Percentiles rank a stretch among this genome's conserved stretches.
Evolutionary conservation across 1,140 invertebrate species (phyloP).

Genomic region (Saccostrea cuccullata): DNA sequence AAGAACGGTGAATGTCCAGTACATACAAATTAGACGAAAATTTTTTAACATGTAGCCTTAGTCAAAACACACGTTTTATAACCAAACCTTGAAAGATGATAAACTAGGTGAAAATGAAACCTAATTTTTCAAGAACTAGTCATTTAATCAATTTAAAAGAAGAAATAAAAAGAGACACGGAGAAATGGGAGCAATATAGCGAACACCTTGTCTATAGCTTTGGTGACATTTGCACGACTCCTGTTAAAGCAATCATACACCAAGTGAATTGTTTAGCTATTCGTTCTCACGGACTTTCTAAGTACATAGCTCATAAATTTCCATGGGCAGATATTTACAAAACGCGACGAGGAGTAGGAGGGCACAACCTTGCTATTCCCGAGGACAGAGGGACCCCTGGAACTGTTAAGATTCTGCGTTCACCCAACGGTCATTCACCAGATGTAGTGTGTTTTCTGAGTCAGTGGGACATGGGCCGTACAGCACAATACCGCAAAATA

Average conservation of each 20-base stretch:
- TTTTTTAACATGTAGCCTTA: too few species aligned
- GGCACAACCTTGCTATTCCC: not conserved
- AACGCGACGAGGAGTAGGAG: not conserved
- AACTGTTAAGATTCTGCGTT: not conserved
- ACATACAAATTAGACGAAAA: too few species aligned
- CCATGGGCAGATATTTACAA: slow-evolving; percentile 18
- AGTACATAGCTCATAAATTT: not conserved
- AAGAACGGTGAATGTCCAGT: too few species aligned
- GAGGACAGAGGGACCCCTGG: not conserved
- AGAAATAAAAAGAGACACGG: too few species aligned
- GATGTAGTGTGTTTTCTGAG: not conserved
- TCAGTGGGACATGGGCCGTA: not conserved
- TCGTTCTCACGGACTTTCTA: not conserved
- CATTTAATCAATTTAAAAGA: too few species aligned
- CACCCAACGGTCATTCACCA: not conserved
- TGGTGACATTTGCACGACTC: too few species aligned
- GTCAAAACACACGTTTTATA: too few species aligned
- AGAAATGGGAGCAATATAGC: too few species aligned
- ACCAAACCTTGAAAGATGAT: too few species aligned
- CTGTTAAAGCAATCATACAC: not conserved
- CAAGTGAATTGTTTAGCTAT: not conserved
- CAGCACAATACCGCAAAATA: not conserved
- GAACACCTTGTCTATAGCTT: too few species aligned
- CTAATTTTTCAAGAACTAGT: too few species aligned
- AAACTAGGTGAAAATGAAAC: too few species aligned